Conservation (phyloP, 2,888 invertebrate genomes). For the Hylaea fasciaria region DNA sequence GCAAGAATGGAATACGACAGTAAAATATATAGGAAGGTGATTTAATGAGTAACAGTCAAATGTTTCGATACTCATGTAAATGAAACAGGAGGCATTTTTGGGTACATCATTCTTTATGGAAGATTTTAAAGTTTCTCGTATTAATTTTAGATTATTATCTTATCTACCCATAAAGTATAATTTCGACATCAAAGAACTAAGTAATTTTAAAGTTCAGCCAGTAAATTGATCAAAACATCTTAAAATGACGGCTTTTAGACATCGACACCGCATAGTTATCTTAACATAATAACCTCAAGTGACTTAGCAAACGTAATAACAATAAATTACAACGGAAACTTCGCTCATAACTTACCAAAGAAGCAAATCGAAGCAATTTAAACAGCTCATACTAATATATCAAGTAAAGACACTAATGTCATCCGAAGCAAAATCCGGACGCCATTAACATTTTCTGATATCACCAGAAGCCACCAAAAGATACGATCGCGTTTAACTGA, state of each 20-base stretch:
- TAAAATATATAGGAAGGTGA: constrained; percentile 14
- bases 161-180: constrained; percentile 9
- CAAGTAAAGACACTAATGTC: constrained; percentile 69
- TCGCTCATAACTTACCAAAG: constrained; percentile 43
- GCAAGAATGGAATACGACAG: constrained; percentile 32
- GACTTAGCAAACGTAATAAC: constrained; percentile 42
- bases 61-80: background rate
- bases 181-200: constrained; percentile 11
- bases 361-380: constrained; percentile 49
- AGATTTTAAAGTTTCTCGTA: background rate
- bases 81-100: background rate
- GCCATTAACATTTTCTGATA: constrained; percentile 75
- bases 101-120: background rate
- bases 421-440: constrained; percentile 65
- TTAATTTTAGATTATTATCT: background rate
- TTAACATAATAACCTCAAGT: constrained; percentile 30
- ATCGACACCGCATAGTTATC: constrained; percentile 30
- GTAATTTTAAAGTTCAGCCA: constrained; percentile 27
- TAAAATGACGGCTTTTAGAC: constrained; percentile 33
- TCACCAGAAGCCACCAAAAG: constrained; percentile 73
- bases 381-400: constrained; percentile 61
- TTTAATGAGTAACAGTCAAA: background rate
- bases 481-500: constrained; percentile 69
- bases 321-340: constrained; percentile 50
- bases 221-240: constrained; percentile 34